These are phyloP conservation scores for Aptenodytes forsteri DNA, from an alignment of 2,113 vertebrate genomes.

Conservation along the genomic window DNA sequence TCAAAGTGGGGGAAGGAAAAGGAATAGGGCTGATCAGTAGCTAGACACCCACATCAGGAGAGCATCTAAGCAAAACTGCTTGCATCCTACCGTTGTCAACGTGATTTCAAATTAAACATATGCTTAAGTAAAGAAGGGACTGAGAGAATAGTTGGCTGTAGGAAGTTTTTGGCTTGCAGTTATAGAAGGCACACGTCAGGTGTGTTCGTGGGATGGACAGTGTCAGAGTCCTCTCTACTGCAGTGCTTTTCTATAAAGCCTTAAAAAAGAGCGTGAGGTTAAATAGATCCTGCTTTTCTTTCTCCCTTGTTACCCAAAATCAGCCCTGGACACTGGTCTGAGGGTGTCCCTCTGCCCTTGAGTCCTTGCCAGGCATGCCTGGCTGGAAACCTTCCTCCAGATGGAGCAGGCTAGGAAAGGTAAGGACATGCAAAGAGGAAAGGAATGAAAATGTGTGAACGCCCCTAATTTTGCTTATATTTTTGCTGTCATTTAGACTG, in stretches of 20 bases:
- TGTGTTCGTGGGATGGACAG: background rate
- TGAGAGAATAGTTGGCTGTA: background rate
- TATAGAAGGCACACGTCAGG: background rate
- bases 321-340: background rate
- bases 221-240: background rate
- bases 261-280: background rate
- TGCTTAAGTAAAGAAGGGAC: background rate
- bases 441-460: background rate
- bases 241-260: background rate
- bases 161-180: background rate
- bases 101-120: slow-evolving; percentile 4
- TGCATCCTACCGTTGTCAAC: background rate
- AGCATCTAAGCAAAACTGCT: background rate
- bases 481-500: background rate
- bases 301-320: background rate
- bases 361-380: background rate
- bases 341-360: background rate
- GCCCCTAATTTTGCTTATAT: background rate
- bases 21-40: background rate
- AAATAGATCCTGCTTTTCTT: background rate
- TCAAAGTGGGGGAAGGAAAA: slow-evolving; percentile 41
- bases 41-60: slow-evolving; percentile 48
- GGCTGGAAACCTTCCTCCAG: slow-evolving; percentile 23
- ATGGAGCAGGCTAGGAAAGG: slow-evolving; percentile 2
- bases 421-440: background rate